phyloP scores from a whole-genome alignment of 2,888 invertebrate species.

The Gortyna flavago region DNA sequence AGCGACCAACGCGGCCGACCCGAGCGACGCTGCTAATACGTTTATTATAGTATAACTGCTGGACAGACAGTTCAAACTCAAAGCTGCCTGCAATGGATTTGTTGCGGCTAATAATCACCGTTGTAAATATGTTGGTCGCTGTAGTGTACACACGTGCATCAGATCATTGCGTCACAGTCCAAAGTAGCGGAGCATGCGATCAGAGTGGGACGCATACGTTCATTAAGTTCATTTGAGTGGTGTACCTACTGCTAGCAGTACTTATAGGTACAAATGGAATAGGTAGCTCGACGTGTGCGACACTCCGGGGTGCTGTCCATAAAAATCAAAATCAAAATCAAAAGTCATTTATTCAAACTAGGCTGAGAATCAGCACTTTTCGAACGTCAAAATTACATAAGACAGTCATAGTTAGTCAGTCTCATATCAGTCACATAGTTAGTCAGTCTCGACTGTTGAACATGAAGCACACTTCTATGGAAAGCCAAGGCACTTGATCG shows the following conservation, averaged over 20 bases:
- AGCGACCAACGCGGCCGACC: background rate
- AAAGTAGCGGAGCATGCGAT: background rate
- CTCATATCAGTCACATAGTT: too few species aligned
- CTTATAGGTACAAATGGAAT: background rate
- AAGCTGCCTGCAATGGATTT: constrained; percentile 65
- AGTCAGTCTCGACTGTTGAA: background rate
- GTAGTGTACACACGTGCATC: constrained; percentile 13
- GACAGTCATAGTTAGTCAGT: background rate
- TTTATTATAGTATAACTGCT: constrained; percentile 67
- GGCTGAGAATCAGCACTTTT: too few species aligned
- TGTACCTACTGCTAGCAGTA: background rate
- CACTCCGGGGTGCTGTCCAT: background rate
- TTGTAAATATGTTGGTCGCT: constrained; percentile 51
- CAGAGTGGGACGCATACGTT: constrained; percentile 7
- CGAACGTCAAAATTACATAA: too few species aligned
- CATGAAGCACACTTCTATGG: background rate
- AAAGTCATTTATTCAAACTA: too few species aligned
- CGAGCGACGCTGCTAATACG: constrained; percentile 52
- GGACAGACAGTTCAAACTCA: constrained; percentile 62
- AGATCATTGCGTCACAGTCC: constrained; percentile 22
- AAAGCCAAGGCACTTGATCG: background rate
- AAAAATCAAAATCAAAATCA: too few species aligned
- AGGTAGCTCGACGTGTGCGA: background rate
- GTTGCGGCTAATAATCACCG: constrained; percentile 62
- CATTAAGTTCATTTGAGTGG: background rate